phyloP scores from a whole-genome alignment of 2,888 invertebrate genomes.

The Lissocephala sabroskyi region DNA sequence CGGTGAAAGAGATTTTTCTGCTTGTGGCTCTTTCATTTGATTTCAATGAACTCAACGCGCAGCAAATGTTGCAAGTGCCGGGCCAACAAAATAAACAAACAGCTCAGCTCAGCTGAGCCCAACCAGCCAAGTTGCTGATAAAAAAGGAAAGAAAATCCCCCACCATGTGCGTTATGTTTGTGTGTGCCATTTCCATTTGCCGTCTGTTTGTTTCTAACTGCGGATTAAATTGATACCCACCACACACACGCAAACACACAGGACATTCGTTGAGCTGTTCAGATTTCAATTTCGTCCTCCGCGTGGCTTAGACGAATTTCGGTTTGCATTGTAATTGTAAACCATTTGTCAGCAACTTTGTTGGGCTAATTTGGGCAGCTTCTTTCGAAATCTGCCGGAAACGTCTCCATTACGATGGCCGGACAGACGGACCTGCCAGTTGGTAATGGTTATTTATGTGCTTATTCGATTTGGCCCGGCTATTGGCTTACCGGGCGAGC shows the following conservation, averaged over 20 bases:
- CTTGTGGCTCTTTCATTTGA: slow-evolving; percentile 45
- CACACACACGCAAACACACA: too few relatives aligned
- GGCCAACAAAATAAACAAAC: slow-evolving; percentile 50
- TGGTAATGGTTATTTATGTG: slow-evolving; percentile 35
- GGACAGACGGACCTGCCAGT: too few relatives aligned
- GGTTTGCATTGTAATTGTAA: slow-evolving; percentile 52
- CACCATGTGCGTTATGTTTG: slow-evolving; percentile 1
- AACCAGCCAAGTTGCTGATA: background rate
- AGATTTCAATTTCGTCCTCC: too few relatives aligned
- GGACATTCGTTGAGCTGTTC: too few relatives aligned
- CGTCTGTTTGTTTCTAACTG: slow-evolving; percentile 22
- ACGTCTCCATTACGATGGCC: slow-evolving; percentile 62
- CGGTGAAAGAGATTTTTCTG: slow-evolving; percentile 46
- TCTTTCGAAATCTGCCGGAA: slow-evolving; percentile 43
- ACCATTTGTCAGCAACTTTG: slow-evolving; percentile 62
- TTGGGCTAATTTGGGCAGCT: slow-evolving; percentile 41
- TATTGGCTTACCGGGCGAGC: background rate
- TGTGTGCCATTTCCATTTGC: slow-evolving; percentile 13
- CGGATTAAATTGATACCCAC: too few relatives aligned
- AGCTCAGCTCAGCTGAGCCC: slow-evolving; percentile 41
- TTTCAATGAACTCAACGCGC: slow-evolving; percentile 50
- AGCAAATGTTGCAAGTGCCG: slow-evolving; percentile 55
- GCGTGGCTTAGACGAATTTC: too few relatives aligned
- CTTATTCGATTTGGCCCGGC: slow-evolving; percentile 40
- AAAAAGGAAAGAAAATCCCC: slow-evolving; percentile 42